phyloP scores from a whole-genome alignment of 2,888 invertebrate species.

The Apodemia hepburni region DNA sequence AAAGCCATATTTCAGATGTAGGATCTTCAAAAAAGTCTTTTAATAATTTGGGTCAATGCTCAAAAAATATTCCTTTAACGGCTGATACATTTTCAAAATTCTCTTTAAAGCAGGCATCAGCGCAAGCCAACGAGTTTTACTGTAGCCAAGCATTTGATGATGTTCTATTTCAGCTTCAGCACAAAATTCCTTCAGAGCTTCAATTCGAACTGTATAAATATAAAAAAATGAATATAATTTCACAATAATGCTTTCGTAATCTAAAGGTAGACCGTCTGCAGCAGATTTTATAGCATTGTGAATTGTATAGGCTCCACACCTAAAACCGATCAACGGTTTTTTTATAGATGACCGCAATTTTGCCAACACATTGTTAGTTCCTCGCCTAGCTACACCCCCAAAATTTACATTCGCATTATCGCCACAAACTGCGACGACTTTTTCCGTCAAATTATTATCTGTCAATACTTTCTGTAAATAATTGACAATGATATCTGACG shows the following conservation, averaged over 20 bases:
- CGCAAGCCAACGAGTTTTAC: conserved; percentile 35
- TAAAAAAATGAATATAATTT: conserved; percentile 32
- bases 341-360: conserved; percentile 31
- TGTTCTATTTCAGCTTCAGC: conserved; percentile 31
- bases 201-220: conserved; percentile 34
- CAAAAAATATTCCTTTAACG: conserved; percentile 41
- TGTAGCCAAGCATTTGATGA: conserved; percentile 36
- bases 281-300: conserved; percentile 36
- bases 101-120: conserved; percentile 32
- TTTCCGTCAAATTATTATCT: conserved; percentile 37
- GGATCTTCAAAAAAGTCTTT: conserved; percentile 39
- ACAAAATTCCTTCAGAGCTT: conserved; percentile 34
- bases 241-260: conserved; percentile 35
- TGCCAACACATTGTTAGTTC: conserved; percentile 30
- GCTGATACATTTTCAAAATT: conserved; percentile 40
- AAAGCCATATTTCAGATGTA: conserved; percentile 38
- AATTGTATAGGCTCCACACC: conserved; percentile 36
- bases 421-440: conserved; percentile 37
- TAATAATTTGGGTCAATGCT: conserved; percentile 34
- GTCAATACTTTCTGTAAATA: conserved; percentile 38
- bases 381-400: too few relatives aligned
- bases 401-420: conserved; percentile 23
- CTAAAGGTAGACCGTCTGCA: conserved; percentile 34
- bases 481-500: conserved; percentile 35
- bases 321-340: conserved; percentile 32